Evolutionary conservation across 2,888 invertebrate species (phyloP).

Genomic region (Eristalis pertinax): DNA sequence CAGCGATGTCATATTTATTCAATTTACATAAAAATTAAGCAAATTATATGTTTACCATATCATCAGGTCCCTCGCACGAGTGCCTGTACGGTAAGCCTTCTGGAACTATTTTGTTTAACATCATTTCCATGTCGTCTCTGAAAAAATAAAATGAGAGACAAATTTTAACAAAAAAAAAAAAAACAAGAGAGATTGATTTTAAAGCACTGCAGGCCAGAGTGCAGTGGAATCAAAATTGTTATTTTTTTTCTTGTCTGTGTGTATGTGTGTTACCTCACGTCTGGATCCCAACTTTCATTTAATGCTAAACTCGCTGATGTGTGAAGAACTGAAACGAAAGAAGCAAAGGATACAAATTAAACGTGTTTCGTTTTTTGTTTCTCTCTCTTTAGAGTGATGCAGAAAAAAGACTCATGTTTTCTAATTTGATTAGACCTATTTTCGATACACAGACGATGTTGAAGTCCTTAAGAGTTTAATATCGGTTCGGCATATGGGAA

Average conservation of each 20-base stretch:
- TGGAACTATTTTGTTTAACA: constrained; percentile 99
- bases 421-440: neutral
- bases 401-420: neutral
- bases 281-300: constrained; percentile 99
- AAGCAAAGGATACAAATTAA: constrained; percentile 15
- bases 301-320: constrained; percentile 98
- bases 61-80: constrained; percentile 98
- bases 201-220: constrained; percentile 44
- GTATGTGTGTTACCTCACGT: constrained; percentile 85
- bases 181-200: neutral
- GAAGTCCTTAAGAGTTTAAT: neutral
- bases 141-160: constrained; percentile 25
- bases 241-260: constrained; percentile 67
- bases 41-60: constrained; percentile 88
- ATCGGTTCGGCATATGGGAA: neutral
- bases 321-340: constrained; percentile 91
- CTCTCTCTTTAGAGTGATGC: neutral
- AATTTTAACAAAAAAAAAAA: neutral
- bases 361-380: constrained; percentile 50
- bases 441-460: neutral
- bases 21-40: constrained; percentile 8
- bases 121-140: constrained; percentile 99
- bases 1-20: neutral
- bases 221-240: neutral
- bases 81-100: constrained; percentile 98